phyloP scores from a whole-genome alignment of 2,113 vertebrate genomes.

The Odocoileus hemionus region DNA sequence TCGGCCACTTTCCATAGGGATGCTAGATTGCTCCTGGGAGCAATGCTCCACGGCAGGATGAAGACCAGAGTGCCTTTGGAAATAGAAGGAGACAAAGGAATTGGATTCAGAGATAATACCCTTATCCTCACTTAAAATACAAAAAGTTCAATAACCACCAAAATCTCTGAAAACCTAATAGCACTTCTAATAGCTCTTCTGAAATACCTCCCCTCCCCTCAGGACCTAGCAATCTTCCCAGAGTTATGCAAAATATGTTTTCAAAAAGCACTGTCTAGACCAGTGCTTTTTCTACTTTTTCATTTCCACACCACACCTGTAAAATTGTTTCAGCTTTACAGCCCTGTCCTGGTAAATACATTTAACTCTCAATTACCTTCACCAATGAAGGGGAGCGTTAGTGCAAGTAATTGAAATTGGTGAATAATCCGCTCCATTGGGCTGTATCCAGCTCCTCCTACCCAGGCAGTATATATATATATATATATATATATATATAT shows the following conservation, averaged over 20 bases:
- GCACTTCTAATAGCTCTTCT: slow-evolving; percentile 49
- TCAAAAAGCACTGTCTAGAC: slow-evolving; percentile 8
- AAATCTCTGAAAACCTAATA: slow-evolving; percentile 52
- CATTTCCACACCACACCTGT: slow-evolving; percentile 32
- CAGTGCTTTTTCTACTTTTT: slow-evolving; percentile 25
- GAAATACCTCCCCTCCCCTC: slow-evolving; percentile 1
- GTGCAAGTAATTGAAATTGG: slow-evolving; percentile 51
- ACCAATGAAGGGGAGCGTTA: background rate
- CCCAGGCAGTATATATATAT: background rate
- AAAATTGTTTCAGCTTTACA: slow-evolving; percentile 32
- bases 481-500: too few relatives aligned
- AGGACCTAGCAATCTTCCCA: slow-evolving; percentile 13
- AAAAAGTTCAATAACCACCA: slow-evolving; percentile 56
- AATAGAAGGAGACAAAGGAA: slow-evolving; percentile 52
- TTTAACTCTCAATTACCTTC: slow-evolving; percentile 57
- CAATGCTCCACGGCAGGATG: background rate
- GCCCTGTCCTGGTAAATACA: background rate
- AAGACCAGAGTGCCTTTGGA: slow-evolving; percentile 32
- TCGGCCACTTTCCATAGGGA: slow-evolving; percentile 47
- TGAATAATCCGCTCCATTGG: slow-evolving; percentile 20
- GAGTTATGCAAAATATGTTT: slow-evolving; percentile 20
- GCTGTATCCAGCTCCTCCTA: background rate
- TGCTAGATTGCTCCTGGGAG: slow-evolving; percentile 61
- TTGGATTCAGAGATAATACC: slow-evolving; percentile 52
- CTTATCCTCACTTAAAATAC: slow-evolving; percentile 53